Conservation (phyloP, 2,113 vertebrate genomes). For the Andinoacara biseriatus region DNA sequence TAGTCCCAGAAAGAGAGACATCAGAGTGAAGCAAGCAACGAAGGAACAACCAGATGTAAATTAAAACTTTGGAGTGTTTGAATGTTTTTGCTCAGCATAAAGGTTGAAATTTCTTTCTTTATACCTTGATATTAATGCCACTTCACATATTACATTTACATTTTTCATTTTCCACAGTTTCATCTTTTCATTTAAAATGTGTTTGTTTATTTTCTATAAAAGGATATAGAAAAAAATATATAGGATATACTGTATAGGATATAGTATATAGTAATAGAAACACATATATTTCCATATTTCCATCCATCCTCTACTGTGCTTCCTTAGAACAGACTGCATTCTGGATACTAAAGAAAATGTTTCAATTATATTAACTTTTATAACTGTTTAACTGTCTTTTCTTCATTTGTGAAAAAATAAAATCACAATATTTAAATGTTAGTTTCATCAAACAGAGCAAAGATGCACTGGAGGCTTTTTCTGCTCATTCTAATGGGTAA, state of each 20-base stretch:
- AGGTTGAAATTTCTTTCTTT: not conserved
- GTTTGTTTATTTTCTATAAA: too few species aligned
- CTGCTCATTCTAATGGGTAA: not conserved
- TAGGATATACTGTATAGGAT: too few species aligned
- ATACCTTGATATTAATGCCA: not conserved
- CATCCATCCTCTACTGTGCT: rapidly evolving
- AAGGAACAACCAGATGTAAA: not conserved
- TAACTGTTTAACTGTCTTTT: not conserved
- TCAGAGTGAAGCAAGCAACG: too few species aligned
- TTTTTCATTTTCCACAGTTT: not conserved
- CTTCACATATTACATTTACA: not conserved
- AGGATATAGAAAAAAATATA: too few species aligned
- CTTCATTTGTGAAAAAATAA: not conserved
- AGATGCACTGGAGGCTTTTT: too few species aligned
- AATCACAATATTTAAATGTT: not conserved
- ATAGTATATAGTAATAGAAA: too few species aligned
- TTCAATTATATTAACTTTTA: not conserved
- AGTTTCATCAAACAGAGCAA: too few species aligned
- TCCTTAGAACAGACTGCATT: not conserved
- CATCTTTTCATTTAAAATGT: too few species aligned
- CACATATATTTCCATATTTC: too few species aligned
- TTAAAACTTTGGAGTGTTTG: not conserved
- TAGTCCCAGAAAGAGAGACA: too few species aligned
- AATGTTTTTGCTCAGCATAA: not conserved
- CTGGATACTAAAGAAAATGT: rapidly evolving